Evolutionary conservation across 2,888 invertebrate species (phyloP).

Genomic region (Noctua janthina): DNA sequence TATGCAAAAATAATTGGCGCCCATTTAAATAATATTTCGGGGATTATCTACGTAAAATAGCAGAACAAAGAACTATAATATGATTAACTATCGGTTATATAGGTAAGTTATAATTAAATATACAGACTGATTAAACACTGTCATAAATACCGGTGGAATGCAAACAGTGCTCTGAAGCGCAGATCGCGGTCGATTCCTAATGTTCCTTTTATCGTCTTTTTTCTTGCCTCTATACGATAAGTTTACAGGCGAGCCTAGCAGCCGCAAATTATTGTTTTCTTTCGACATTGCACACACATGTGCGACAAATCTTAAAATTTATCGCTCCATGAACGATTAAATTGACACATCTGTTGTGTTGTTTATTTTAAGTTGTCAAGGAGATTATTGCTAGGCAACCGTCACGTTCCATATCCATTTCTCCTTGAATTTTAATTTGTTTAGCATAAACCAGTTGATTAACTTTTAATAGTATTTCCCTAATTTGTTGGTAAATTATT

Average conservation of each 20-base stretch:
- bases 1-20: conserved; percentile 9
- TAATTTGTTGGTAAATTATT: background rate
- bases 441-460: conserved; percentile 9
- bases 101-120: background rate
- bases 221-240: conserved; percentile 85
- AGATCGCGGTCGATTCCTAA: conserved; percentile 83
- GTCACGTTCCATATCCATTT: conserved; percentile 26
- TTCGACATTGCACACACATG: conserved; percentile 86
- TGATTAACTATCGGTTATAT: background rate
- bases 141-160: conserved; percentile 78
- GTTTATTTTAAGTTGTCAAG: conserved; percentile 73
- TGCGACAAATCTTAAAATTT: conserved; percentile 44
- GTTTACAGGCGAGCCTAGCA: conserved; percentile 87
- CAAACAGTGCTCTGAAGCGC: conserved; percentile 83
- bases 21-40: background rate
- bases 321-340: conserved; percentile 11
- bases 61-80: background rate
- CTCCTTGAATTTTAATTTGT: background rate
- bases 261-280: conserved; percentile 84
- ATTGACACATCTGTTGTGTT: conserved; percentile 25
- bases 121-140: background rate
- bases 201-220: conserved; percentile 84
- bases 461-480: background rate
- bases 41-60: background rate
- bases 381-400: conserved; percentile 77